phyloP scores from a whole-genome alignment of 2,888 invertebrate genomes.

The Harpalus rufipes region DNA sequence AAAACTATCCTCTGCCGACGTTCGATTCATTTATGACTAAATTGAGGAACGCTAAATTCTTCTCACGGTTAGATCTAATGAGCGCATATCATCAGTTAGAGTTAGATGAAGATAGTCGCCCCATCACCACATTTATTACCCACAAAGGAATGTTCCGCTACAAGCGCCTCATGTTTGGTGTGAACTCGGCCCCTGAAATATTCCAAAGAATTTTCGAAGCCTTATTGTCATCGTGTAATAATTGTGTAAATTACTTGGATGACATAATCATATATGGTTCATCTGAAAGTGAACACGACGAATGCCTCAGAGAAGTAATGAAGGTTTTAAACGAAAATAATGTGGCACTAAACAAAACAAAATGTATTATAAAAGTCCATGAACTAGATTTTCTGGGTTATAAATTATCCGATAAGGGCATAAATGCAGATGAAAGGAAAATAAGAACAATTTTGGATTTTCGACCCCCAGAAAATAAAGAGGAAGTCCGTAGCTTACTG shows the following conservation, averaged over 20 bases:
- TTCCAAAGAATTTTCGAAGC: no score
- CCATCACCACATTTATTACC: no score
- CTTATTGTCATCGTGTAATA: no score
- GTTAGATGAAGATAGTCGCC: no score
- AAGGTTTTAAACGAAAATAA: not conserved
- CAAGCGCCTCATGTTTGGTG: no score
- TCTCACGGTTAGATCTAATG: no score
- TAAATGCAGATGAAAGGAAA: conserved; percentile 4
- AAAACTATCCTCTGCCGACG: no score
- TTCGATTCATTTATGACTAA: no score
- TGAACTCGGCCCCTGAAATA: no score
- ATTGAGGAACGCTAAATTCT: no score
- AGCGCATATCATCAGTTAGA: no score
- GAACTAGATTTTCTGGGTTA: conserved; percentile 30
- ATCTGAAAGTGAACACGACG: conserved; percentile 3
- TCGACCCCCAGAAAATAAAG: conserved; percentile 19
- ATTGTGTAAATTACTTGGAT: not conserved
- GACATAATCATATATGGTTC: not conserved
- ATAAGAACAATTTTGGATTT: conserved; percentile 20
- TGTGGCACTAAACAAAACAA: not conserved
- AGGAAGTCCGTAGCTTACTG: not conserved
- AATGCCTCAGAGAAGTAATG: not conserved
- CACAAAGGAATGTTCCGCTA: no score
- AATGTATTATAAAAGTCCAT: conserved; percentile 1
- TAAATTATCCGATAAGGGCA: conserved; percentile 4